A percentile compares a stretch with the other conserved stretches of the same genome.
Evolutionary conservation across 2,113 vertebrate genomes (phyloP).

Genomic region (Amia ocellicauda): DNA sequence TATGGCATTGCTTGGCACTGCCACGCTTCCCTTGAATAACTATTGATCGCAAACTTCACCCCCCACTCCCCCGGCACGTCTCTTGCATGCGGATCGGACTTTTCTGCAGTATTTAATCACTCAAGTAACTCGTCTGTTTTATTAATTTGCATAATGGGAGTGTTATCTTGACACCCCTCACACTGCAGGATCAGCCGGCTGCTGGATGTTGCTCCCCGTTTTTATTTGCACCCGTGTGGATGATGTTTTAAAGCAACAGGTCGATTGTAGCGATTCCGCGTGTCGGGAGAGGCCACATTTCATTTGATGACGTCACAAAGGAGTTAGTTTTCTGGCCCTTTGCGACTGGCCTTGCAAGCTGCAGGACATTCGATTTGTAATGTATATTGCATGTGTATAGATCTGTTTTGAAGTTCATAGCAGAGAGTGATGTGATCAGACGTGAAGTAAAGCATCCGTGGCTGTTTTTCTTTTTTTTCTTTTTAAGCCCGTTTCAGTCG

Average conservation of each 20-base stretch:
- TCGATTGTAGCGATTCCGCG: constrained; percentile 1
- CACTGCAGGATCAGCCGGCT: neutral
- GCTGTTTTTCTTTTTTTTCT: too few species aligned
- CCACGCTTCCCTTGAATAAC: too few species aligned
- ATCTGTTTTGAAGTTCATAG: too few species aligned
- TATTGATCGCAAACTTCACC: too few species aligned
- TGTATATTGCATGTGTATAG: neutral
- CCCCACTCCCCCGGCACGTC: too few species aligned
- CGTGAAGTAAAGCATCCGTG: too few species aligned
- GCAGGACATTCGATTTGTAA: neutral
- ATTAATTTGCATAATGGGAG: neutral
- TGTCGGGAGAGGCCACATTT: neutral
- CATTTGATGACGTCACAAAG: constrained; percentile 20
- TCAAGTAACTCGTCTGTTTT: constrained; percentile 12
- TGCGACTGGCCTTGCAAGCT: too few species aligned
- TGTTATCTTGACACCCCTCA: too few species aligned
- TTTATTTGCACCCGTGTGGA: neutral
- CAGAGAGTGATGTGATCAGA: too few species aligned
- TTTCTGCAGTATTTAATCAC: constrained; percentile 25
- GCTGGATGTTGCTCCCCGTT: neutral
- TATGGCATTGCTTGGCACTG: too few species aligned
- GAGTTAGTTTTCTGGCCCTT: neutral
- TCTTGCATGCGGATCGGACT: too few species aligned
- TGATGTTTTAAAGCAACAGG: constrained; percentile 21
- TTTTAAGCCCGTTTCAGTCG: too few species aligned